A percentile compares a stretch with the other conserved stretches of the same genome.
Conservation (phyloP, 2,888 invertebrate genomes). For the Macrophya annulata region DNA sequence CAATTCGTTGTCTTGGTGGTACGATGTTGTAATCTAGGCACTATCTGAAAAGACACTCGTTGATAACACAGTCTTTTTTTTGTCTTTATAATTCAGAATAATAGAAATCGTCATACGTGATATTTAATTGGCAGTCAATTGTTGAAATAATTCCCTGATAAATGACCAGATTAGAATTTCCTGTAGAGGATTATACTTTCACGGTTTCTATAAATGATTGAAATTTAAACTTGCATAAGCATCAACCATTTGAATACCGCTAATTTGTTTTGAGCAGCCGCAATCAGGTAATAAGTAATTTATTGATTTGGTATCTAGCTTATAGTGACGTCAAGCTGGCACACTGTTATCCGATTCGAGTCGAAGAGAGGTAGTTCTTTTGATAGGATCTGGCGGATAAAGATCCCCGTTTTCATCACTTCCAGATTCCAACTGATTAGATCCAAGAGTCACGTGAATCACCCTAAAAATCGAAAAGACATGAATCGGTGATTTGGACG, state of each 20-base stretch:
- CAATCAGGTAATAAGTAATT: not conserved
- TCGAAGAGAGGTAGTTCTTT: not conserved
- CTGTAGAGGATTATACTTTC: not conserved
- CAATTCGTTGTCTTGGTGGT: too few species aligned
- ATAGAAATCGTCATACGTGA: not conserved
- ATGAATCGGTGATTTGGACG: not conserved
- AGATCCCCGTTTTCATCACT: not conserved
- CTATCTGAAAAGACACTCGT: not conserved
- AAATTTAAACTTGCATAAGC: not conserved
- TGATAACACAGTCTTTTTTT: not conserved
- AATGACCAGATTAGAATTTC: not conserved
- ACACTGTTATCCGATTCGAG: not conserved
- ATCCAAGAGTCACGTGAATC: slow-evolving; percentile 72
- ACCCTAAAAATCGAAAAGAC: slow-evolving; percentile 67
- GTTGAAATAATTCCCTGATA: not conserved
- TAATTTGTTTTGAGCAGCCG: not conserved
- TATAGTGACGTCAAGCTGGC: not conserved
- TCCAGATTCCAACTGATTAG: not conserved
- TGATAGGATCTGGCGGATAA: not conserved
- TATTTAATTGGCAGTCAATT: not conserved
- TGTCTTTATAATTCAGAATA: too few species aligned
- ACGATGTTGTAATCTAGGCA: too few species aligned
- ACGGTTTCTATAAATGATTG: not conserved
- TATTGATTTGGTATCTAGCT: not conserved
- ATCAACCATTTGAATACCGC: not conserved